Percentiles rank a stretch among this genome's conserved stretches.
Conservation (phyloP, 2,113 vertebrate genomes). For the Calidris pygmaea region DNA sequence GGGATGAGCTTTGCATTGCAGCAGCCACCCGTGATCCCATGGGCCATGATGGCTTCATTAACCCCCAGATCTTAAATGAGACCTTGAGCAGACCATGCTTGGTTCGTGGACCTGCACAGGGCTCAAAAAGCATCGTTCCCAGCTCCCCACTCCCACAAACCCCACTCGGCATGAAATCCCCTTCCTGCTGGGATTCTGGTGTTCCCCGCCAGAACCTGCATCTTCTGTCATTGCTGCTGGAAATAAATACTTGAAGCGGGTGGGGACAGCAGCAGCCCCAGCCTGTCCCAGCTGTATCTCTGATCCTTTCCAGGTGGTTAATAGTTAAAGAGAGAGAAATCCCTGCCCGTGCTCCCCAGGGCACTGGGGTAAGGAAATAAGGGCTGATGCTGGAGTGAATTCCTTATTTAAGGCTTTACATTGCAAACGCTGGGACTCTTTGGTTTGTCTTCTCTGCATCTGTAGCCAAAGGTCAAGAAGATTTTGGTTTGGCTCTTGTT, state of each 20-base stretch:
- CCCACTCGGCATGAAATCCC: not conserved
- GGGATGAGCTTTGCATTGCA: not conserved
- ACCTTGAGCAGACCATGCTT: not conserved
- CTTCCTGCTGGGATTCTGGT: not conserved
- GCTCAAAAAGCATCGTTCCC: not conserved
- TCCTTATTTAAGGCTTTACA: not conserved
- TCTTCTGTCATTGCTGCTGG: not conserved
- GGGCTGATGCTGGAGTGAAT: not conserved
- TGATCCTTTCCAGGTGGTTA: not conserved
- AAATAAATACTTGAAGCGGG: accelerated
- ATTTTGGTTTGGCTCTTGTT: not conserved
- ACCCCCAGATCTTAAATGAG: not conserved
- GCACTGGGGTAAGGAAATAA: not conserved
- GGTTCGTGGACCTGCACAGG: accelerated
- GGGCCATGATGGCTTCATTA: accelerated
- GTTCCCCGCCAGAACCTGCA: not conserved
- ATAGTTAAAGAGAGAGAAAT: not conserved
- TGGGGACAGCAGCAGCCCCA: not conserved
- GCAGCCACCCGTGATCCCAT: not conserved
- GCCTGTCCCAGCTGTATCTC: not conserved
- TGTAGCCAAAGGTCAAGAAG: not conserved
- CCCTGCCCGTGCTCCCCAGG: not conserved
- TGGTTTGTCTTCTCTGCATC: not conserved
- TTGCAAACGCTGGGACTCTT: not conserved
- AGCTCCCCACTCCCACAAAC: not conserved